Base-by-base conservation (phyloP, 2,113 vertebrate genomes). In the Phrynocephalus versicolor region DNA sequence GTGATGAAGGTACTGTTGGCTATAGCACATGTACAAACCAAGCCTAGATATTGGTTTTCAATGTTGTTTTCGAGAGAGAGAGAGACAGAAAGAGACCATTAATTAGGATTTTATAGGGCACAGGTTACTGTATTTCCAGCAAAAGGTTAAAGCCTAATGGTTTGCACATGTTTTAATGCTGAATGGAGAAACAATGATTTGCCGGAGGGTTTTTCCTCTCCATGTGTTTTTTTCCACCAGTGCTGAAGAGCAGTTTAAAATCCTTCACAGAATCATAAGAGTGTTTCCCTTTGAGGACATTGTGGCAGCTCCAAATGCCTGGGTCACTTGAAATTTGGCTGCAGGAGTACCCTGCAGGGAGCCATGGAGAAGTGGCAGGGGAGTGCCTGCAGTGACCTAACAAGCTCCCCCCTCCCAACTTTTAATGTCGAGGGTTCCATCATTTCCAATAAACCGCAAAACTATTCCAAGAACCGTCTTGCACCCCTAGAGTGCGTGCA, bases 71-170 rank as follows among this genome's bases (percentile, higher is more conserved):
- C 86, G 80, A 91, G 92, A 83, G 89, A n/a, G n/a, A n/a, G n/a
- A n/a, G n/a, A n/a, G n/a, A n/a, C n/a, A n/a, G n/a, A n/a, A n/a
- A n/a, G n/a, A 91, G 89, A 92, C 92, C 86, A 89, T 93, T 95
- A 94, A 95, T 93, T 94, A 93, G 88, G 89, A 93, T 91, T 87
- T 94, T 94, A 91, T 86, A 93, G 89, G 94, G 91, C 91, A 92
- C 88, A 95, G 93, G 92, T 95, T 93, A 93, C 90, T 88, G 89
- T 89, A 86, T 92, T 94, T 94, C 92, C 90, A 94, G 91, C 81
- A 74, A 92, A 90, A 83, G 93, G 92, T 93, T 95, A 93, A 86
- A 80, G 89, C 85, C 90, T 95, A 94, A 95, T 95, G 86, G 90
- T 86, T 95, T 93, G 84, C 94, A 94, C 89, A 93, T 95, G 93